Evolutionary conservation across 2,113 vertebrate genomes (phyloP), one percentile per base, ranked within the genome.

Genomic region (Empidonax alnorum): DNA sequence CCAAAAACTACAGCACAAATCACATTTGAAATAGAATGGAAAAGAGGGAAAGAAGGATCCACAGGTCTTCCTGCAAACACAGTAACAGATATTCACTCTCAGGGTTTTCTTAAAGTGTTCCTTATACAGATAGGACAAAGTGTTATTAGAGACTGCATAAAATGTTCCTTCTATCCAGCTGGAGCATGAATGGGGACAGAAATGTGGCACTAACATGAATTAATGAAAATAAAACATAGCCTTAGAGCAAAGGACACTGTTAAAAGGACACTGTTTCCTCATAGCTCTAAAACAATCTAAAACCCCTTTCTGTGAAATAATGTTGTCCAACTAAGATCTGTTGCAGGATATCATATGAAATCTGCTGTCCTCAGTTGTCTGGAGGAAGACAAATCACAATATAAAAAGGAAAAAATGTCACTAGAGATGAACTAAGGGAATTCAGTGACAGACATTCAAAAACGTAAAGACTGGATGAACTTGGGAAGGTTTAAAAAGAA

Each of bases 1-100:
- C 97, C 94, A 67, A 97, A 97, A 67, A 97, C 80, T 8, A 98
- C 37, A 65, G 79, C 85, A 92, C 90, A 94, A 42, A 87, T 98
- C 31, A 97, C 96, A 71, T 97, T 97, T 67, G 95, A 89, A 12
- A 89, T 94, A 58, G 96, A 71, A 69, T 91, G 95, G 71, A 97
- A 89, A 44, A 97, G 94, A 65, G 59, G 50, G 21, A 87, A 79
- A 31, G 65, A 91, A 53, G 96, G 96, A 77, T 97, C 73, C 56
- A 97, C 91, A 37, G 97, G 89, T 87, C 65, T 92, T 35, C 96
- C 96, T 98, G 87, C 72, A 91, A 71, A 88, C 56, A 87, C 44
- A 92, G 37, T 75, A 83, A 83, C 10, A 42, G 14, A 14, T 53
- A 31, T 23, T 89, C 71, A 91, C 44, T 90, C 37, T 69, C 33